Base-by-base conservation (phyloP, 2,888 invertebrate genomes). In the Emesis furor region DNA sequence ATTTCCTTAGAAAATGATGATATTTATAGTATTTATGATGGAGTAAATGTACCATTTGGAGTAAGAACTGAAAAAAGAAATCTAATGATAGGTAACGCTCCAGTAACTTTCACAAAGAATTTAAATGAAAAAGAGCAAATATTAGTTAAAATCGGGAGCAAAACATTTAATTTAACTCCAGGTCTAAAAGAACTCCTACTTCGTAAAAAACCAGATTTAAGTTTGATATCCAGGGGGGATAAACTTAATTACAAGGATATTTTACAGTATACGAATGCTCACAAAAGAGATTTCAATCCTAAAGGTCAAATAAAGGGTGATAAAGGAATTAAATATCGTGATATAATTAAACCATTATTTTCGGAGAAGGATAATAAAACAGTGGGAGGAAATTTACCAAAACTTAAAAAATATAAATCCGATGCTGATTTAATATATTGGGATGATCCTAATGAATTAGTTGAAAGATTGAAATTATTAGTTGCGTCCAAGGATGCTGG, bases 401-500 rank as follows among this genome's bases (percentile, higher is more conserved):
- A 14, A n/a, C n/a, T n/a, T 14, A 55, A 55, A 6, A n/a, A 55
- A 55, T 51, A 51, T 51, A 51, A 51, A 12, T 65, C 79, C 1
- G 78, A 81, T 39, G 72, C 78, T 14, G 81, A 78, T 51, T 90
- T 90, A 83, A 79, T 83, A 62, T 90, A 91, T 83, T 90, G 89
- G 89, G 87, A 91, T 84, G 86, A 90, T 87, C 89, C 88, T 1
- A 91, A 92, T 86, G 92, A 93, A 84, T 79, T 93, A 46, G 88
- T 92, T 46, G 89, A 91, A 59, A 81, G 93, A 82, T 78, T 93
- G 67, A 78, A 86, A 77, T 80, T 93, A 59, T 76, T 92, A 7
- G 73, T 89, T 17, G 90, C 92, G 32, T 92, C 92, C 35, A 83
- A 90, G 88, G 67, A 83, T 76, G 91, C 91, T 39, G 92, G 91